Evolutionary conservation across 1,140 invertebrate genomes (phyloP).

Genomic region (Spodoptera litura): DNA sequence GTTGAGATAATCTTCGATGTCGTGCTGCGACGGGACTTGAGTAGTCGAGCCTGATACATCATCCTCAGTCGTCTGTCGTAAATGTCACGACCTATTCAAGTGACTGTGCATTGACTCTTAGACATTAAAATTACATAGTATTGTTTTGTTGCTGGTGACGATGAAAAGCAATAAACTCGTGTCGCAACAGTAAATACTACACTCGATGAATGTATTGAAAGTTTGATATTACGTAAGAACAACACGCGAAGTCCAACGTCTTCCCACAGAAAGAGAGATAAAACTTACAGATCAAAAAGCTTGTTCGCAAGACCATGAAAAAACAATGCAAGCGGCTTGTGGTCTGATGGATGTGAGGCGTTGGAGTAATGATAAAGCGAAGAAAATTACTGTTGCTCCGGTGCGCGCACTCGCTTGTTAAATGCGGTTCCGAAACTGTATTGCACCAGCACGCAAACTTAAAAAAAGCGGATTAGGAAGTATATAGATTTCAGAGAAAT

Average conservation of each 20-base stretch:
- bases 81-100: slow-evolving; percentile 45
- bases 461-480: slow-evolving; percentile 34
- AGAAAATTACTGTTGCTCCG: slow-evolving; percentile 59
- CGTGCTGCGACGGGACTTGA: slow-evolving; percentile 22
- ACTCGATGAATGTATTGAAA: slow-evolving; percentile 39
- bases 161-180: slow-evolving; percentile 17
- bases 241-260: slow-evolving; percentile 36
- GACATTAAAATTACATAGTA: slow-evolving; percentile 21
- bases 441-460: slow-evolving; percentile 29
- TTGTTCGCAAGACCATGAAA: slow-evolving; percentile 55
- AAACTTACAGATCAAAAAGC: slow-evolving; percentile 43
- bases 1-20: slow-evolving; percentile 28
- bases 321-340: slow-evolving; percentile 55
- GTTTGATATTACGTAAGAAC: slow-evolving; percentile 35
- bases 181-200: slow-evolving; percentile 34
- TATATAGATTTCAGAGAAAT: slow-evolving; percentile 30
- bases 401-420: slow-evolving; percentile 43
- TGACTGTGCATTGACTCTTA: neutral
- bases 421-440: slow-evolving; percentile 44
- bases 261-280: slow-evolving; percentile 49
- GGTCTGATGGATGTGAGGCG: slow-evolving; percentile 53
- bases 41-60: slow-evolving; percentile 7
- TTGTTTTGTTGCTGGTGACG: slow-evolving; percentile 26
- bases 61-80: slow-evolving; percentile 21
- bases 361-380: slow-evolving; percentile 56